These are phyloP conservation scores for Nibea coibor DNA, from an alignment of 2,113 vertebrate species.

Conservation along the genomic window DNA sequence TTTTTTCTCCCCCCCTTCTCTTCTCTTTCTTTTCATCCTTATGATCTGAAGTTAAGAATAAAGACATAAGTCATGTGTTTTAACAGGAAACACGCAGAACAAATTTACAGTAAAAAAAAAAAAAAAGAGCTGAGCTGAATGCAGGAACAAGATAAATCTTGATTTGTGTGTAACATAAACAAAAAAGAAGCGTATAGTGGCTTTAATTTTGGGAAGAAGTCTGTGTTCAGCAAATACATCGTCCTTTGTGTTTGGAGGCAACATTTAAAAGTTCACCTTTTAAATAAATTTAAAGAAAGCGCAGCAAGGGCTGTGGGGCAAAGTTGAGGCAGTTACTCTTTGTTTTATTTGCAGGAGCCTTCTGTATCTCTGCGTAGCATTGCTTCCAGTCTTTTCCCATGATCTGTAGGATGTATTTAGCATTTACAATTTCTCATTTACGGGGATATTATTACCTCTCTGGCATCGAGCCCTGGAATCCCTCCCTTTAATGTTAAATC, in stretches of 20 bases:
- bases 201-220: conserved; percentile 31
- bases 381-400: conserved; percentile 40
- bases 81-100: conserved; percentile 62
- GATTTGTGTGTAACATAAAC: conserved; percentile 39
- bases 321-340: background rate
- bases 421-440: conserved; percentile 76
- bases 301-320: background rate
- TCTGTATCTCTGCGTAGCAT: background rate
- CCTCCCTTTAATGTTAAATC: conserved; percentile 79
- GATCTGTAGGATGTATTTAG: conserved; percentile 67
- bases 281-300: background rate
- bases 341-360: conserved; percentile 14
- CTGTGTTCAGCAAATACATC: background rate
- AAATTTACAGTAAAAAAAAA: conserved; percentile 53
- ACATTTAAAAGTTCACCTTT: background rate
- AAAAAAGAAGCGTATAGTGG: conserved; percentile 18
- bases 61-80: conserved; percentile 58
- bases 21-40: conserved; percentile 66
- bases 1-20: conserved; percentile 25
- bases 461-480: conserved; percentile 66
- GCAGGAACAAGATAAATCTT: conserved; percentile 22
- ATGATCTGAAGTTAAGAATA: conserved; percentile 72
- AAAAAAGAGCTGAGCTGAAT: conserved; percentile 2
- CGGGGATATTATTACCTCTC: conserved; percentile 72
- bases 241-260: conserved; percentile 27